Conservation (phyloP, 2,888 invertebrate genomes). For the Lochmaea crataegi region DNA sequence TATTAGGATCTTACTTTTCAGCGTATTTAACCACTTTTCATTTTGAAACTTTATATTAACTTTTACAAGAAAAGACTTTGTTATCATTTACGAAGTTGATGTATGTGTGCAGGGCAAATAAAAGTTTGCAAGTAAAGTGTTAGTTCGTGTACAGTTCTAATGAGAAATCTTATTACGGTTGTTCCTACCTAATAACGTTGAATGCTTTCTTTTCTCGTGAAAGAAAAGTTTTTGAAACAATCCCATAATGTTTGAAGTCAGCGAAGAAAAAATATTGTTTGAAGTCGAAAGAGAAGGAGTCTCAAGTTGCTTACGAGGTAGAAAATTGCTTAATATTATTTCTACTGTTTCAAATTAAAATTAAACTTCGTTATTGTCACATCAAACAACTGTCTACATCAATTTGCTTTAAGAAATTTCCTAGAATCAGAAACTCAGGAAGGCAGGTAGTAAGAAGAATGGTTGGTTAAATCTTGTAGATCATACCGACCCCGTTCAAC, state of each 20-base stretch:
- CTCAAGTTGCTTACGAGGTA: not conserved
- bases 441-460: too few species aligned
- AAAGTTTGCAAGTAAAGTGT: not conserved
- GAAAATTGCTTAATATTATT: too few species aligned
- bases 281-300: not conserved
- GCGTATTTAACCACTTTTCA: not conserved
- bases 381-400: too few species aligned
- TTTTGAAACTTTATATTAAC: not conserved
- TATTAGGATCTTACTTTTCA: not conserved
- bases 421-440: too few species aligned
- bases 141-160: not conserved
- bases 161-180: not conserved
- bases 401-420: too few species aligned
- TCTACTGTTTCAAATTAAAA: too few species aligned
- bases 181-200: not conserved
- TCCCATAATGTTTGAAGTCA: not conserved
- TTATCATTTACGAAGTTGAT: not conserved
- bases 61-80: not conserved
- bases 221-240: not conserved
- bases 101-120: not conserved
- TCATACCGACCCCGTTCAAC: too few species aligned
- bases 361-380: too few species aligned
- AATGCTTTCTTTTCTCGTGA: not conserved
- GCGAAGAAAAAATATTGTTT: not conserved
- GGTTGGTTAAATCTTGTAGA: too few species aligned